Evolutionary conservation across 2,113 vertebrate genomes (phyloP).

Genomic region (Dipodomys merriami): DNA sequence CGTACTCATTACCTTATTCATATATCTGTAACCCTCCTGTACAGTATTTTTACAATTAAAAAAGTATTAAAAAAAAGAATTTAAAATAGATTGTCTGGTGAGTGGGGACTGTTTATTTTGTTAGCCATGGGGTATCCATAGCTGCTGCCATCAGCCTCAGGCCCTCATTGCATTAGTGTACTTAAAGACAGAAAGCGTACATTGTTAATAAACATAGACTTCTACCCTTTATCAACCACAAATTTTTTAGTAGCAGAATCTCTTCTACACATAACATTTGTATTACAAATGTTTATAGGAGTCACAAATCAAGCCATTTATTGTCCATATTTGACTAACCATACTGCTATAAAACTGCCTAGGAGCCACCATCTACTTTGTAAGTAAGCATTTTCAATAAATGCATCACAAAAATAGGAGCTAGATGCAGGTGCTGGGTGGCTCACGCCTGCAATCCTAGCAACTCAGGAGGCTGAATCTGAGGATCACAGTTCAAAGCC

Average conservation of each 20-base stretch:
- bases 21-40: too few species aligned
- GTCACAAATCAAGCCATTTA: slow-evolving; percentile 57
- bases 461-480: too few species aligned
- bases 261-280: slow-evolving; percentile 53
- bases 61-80: too few species aligned
- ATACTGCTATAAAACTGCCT: slow-evolving; percentile 46
- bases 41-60: too few species aligned
- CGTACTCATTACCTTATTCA: too few species aligned
- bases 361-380: slow-evolving; percentile 24
- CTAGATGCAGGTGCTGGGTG: background rate
- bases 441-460: too few species aligned
- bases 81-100: background rate
- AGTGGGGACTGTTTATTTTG: background rate
- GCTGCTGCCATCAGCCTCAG: background rate
- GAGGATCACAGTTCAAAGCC: too few species aligned
- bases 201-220: slow-evolving; percentile 50
- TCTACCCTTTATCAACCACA: slow-evolving; percentile 15
- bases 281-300: background rate
- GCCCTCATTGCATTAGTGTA: background rate
- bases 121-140: background rate
- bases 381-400: slow-evolving; percentile 65
- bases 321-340: slow-evolving; percentile 64
- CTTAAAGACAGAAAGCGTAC: slow-evolving; percentile 35
- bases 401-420: slow-evolving; percentile 39
- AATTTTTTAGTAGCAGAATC: slow-evolving; percentile 59